Evolutionary conservation across 1,140 invertebrate genomes (phyloP), one percentile per base, ranked within the genome.

Genomic region (Zaprionus gabonicus): DNA sequence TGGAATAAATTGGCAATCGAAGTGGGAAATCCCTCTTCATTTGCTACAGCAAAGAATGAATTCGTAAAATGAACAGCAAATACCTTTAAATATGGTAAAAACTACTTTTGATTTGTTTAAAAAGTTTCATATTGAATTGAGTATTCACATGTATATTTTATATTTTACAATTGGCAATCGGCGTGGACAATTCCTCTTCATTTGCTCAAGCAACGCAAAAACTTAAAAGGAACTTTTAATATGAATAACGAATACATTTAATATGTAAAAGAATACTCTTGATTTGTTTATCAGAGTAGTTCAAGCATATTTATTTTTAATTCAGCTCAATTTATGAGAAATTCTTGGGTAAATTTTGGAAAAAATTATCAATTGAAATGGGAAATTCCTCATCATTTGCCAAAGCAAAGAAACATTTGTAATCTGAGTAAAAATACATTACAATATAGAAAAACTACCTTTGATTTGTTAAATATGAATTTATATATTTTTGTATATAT

Each of bases 1-100:
- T 23, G 23, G 80, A 44, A 79, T n/a, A 86, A 82, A n/a, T n/a
- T 73, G 76, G 73, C 76, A 80, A 49, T 79, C 49, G 65, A 31
- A 65, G 78, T 65, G 67, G 58, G 57, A 63, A 67, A 57, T 64
- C 71, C 57, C 57, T 57, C 53, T 25, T 77, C 78, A 72, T 79
- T 85, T 81, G 75, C 34, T 36, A 46, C 10, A 20, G 3, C 12
- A 41, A 20, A 20, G 15, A 62, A 76, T 80, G 27, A 71, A 55
- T 70, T 58, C 27, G 31, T 44, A 38, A 57, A 31, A 1, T 15
- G 38, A 36, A 53, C 36, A 23, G 17, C 56, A 36, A 69, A 74
- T 62, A 69, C 71, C 12, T 64, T 68, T 20, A 6, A 23, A 4
- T 27, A 17, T 31, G 4, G 38, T 41, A 41, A 15, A 41, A 41